Evolutionary conservation across 2,797 vertebrate species (phyloP).

Genomic region (Anniella stebbinsi): DNA sequence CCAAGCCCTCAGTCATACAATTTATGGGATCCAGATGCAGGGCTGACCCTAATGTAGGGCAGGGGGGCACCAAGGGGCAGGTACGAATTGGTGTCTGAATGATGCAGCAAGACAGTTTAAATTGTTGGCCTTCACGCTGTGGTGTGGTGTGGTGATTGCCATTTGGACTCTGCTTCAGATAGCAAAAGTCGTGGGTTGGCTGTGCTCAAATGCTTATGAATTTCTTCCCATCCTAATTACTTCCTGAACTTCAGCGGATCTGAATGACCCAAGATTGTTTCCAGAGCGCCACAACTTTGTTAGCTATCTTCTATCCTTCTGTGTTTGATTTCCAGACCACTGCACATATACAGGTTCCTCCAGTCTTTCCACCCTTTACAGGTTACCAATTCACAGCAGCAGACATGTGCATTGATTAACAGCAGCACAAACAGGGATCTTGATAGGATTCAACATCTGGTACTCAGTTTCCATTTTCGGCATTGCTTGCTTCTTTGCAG

Average conservation of each 20-base stretch:
- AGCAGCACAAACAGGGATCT: background rate
- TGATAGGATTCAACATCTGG: background rate
- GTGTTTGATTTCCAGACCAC: background rate
- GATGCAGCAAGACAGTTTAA: background rate
- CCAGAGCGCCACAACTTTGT: background rate
- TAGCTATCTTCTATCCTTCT: background rate
- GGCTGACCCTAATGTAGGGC: background rate
- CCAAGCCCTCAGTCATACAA: background rate
- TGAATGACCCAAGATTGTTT: background rate
- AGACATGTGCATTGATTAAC: background rate
- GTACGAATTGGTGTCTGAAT: background rate
- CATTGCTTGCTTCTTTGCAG: background rate
- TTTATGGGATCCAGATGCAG: background rate
- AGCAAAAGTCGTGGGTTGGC: background rate
- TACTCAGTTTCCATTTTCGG: background rate
- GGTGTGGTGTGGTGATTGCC: too few species aligned
- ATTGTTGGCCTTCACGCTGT: background rate
- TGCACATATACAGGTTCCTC: background rate
- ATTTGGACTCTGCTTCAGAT: background rate
- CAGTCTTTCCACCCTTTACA: background rate
- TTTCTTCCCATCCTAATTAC: background rate
- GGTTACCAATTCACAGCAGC: background rate
- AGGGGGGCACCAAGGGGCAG: background rate
- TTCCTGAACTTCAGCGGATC: background rate
- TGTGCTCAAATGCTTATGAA: background rate